A percentile compares a stretch with the other conserved stretches of the same genome.
phyloP scores from a whole-genome alignment of 1,140 invertebrate genomes.

The Psilanteris sp. region DNA sequence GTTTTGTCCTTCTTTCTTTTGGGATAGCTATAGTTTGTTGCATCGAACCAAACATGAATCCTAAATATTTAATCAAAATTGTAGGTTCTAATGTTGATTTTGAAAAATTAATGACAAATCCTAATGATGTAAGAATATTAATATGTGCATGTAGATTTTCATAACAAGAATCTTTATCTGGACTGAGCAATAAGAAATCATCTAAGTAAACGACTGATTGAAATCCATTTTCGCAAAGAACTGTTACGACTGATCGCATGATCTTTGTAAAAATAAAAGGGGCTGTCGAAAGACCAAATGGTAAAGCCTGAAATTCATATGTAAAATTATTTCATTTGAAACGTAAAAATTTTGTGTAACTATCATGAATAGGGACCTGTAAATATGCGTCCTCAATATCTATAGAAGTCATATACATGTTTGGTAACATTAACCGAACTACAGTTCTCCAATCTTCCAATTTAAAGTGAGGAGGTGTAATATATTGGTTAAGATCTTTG shows the following conservation, averaged over 20 bases:
- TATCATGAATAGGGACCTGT: no score
- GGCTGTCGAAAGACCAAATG: no score
- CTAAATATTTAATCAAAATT: conserved; percentile 6
- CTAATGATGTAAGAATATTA: conserved; percentile 3
- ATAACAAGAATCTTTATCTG: conserved; percentile 23
- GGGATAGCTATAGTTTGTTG: conserved; percentile 12
- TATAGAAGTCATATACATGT: conserved; percentile 49
- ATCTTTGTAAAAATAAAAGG: conserved; percentile 67
- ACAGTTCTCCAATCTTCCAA: no score
- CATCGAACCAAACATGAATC: conserved; percentile 23
- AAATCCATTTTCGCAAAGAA: conserved; percentile 61
- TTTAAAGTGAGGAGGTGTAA: no score
- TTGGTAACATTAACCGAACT: no score
- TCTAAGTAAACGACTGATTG: conserved; percentile 62
- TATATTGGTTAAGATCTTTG: no score
- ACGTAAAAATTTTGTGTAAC: conserved; percentile 60
- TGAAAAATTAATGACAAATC: conserved; percentile 22
- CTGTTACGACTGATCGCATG: no score
- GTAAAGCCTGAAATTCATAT: conserved; percentile 60
- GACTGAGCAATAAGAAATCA: conserved; percentile 59
- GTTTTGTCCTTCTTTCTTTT: conserved; percentile 5
- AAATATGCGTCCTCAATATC: conserved; percentile 55
- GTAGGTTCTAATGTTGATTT: conserved; percentile 9
- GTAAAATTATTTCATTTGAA: conserved; percentile 24
- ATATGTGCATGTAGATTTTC: conserved; percentile 11